Conservation (phyloP, 2,797 vertebrate genomes). For the Danio jaintianensis region DNA sequence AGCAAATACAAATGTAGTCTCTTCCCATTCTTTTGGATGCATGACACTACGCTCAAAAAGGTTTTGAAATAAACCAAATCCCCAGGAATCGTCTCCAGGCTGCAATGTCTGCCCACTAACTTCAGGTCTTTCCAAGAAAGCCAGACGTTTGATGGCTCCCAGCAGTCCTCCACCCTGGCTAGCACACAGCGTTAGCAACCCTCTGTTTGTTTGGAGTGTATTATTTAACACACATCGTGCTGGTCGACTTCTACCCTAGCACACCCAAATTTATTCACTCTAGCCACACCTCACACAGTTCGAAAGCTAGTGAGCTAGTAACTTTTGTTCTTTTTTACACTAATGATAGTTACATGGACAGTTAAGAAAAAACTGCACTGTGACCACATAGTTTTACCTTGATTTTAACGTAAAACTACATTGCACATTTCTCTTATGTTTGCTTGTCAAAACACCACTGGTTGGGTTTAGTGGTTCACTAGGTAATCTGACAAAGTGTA, state of each 20-base stretch:
- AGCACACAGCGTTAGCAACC: conserved; percentile 59
- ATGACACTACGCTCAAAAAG: conserved; percentile 27
- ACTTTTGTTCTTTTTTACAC: too few species aligned
- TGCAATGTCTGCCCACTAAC: conserved; percentile 26
- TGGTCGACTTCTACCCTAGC: conserved; percentile 17
- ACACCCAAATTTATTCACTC: conserved; percentile 18
- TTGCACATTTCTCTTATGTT: too few species aligned
- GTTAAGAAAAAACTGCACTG: too few species aligned
- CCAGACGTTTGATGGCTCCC: conserved; percentile 41
- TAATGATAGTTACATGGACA: too few species aligned
- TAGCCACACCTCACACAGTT: conserved; percentile 17
- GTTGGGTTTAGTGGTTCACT: too few species aligned
- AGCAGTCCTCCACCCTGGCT: conserved; percentile 42
- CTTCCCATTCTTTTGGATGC: conserved; percentile 29
- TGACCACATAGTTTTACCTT: too few species aligned
- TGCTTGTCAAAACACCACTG: too few species aligned
- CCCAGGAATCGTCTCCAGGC: conserved; percentile 32
- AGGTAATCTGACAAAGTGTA: too few species aligned
- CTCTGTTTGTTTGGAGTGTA: conserved; percentile 62
- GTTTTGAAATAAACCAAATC: conserved; percentile 39
- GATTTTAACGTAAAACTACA: too few species aligned
- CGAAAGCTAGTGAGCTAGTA: too few species aligned
- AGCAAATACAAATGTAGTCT: conserved; percentile 35
- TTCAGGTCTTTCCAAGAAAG: conserved; percentile 26
- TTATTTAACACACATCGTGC: conserved; percentile 32